Base-by-base conservation (phyloP, 2,797 vertebrate genomes). In the Pseudomugil gertrudae region DNA sequence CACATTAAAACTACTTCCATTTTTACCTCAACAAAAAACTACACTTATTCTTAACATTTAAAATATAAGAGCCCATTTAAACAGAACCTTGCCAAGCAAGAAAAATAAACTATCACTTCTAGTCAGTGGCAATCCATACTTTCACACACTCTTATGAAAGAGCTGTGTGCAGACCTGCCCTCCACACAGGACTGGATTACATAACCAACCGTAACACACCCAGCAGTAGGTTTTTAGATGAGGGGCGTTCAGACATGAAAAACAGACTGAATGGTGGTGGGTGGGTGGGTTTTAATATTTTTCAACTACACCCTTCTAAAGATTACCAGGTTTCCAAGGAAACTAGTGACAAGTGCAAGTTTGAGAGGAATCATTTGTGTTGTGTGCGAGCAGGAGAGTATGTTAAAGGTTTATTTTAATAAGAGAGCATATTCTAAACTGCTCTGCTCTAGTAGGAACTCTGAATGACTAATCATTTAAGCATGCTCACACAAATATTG, bases 121-220 rank as follows among this genome's bases (percentile, higher is more conserved):
- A 57, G 36, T 30, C 0, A 3, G 14, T 7, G 10, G 33, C 54
- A 54, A 70, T 71, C 53, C 33, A 26, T 7, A 24, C 59, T 67
- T 72, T 69, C 59, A 45, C 51, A 35, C 0, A 15, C 40, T 47
- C 24, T 59, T 24, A 29, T 51, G 51, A 70, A 50, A 35, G 33
- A 38, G 43, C 40, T 36, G 65, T 5, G 84, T 79, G 83, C 59
- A 74, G 81, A 56, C 89, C 74, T 89, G 89, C 57, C 79, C 75
- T 80, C 51, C 14, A 55, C 68, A 70, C 54, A 78, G 82, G 69
- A 65, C 74, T 43, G 26, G 51, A 35, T 90, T 91, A 84, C 19
- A 35, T 79, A 90, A 87, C 43, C 0, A n/a, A 38, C 66, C 40
- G 72, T 9, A 71, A 85, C 87, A 90, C 72, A 13, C 84, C 85